These are phyloP conservation scores for Parelbella ahira DNA, from an alignment of 2,888 invertebrate species.

Conservation along the genomic window DNA sequence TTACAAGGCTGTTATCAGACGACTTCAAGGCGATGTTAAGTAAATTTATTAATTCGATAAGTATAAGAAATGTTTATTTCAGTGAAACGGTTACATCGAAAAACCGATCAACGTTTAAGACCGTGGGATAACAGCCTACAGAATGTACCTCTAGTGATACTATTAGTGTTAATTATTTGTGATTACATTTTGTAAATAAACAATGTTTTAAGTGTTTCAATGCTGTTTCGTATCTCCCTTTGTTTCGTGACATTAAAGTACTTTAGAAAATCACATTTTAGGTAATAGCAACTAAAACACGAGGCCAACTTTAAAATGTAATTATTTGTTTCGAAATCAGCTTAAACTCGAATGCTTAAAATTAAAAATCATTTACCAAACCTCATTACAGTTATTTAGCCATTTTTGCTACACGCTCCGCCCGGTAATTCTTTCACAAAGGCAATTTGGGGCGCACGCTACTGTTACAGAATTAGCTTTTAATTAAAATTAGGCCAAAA, in stretches of 20 bases:
- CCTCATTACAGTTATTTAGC: constrained; percentile 17
- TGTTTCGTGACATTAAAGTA: no score
- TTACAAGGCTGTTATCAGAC: not conserved
- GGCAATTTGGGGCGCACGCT: constrained; percentile 35
- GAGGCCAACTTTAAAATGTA: no score
- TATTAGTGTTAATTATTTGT: constrained; percentile 41
- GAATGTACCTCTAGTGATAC: no score
- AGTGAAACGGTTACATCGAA: no score
- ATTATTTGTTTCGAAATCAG: not conserved
- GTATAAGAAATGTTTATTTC: no score
- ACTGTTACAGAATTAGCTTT: constrained; percentile 64
- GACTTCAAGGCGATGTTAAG: not conserved
- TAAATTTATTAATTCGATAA: no score
- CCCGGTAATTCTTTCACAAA: constrained; percentile 30
- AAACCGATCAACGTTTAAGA: no score
- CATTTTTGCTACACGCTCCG: constrained; percentile 7
- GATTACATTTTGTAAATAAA: constrained; percentile 72
- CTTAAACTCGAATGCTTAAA: constrained; percentile 4
- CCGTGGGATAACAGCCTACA: no score
- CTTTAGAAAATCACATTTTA: not conserved
- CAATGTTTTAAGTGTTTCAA: constrained; percentile 69
- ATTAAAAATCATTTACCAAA: constrained; percentile 11
- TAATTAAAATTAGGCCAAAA: constrained; percentile 71
- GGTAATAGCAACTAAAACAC: no score
- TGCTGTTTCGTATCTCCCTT: no score